Evolutionary conservation across 2,888 invertebrate genomes (phyloP), one percentile per base, ranked within the genome.

Genomic region (Eurytoma californica): DNA sequence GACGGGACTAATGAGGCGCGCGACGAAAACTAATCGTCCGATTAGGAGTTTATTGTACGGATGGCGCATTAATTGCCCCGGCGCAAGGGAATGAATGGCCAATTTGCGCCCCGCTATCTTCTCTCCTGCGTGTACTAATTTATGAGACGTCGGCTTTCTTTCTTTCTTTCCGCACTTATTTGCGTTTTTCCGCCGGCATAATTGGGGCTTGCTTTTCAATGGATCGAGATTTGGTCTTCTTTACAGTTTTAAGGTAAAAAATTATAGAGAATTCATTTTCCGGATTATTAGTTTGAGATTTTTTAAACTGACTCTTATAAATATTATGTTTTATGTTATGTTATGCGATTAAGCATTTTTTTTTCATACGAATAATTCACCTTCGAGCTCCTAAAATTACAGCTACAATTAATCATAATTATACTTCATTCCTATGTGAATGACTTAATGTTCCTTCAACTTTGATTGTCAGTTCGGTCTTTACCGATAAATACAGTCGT

Each of bases 11-110:
- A 72, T 72, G 78, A 78, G 67, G 16, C 69, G 61, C 49, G 49
- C 28, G 73, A 67, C 67, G 70, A 72, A 77, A 80, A 80, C 74
- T 80, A 80, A 80, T 73, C 75, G 74, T 7, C 67, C 74, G 80
- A 80, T 80, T 80, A 78, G 61, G 30, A 12, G n/a, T 53, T 72
- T 51, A 68, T 80, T 77, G 77, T 77, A 28, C 49, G 49, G 16
- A 5, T 18, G 18, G 65, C 51, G 61, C 68, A 68, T 80, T 80
- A 80, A 80, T 80, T 72, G 63, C 55, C 61, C 47, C 7, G 16
- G 24, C 60, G 39, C 20, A 9, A 39, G 57, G 49, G 47, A 69
- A 68, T 79, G 73, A 78, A 73, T 73, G 70, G 66, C 72, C 77
- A 77, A 77, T 75, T 79, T 70, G 70, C 58, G 68, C 58, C 58